Evolutionary conservation across 2,113 vertebrate genomes (phyloP), one percentile per base, ranked within the genome.

Genomic region (Paratilapia polleni): DNA sequence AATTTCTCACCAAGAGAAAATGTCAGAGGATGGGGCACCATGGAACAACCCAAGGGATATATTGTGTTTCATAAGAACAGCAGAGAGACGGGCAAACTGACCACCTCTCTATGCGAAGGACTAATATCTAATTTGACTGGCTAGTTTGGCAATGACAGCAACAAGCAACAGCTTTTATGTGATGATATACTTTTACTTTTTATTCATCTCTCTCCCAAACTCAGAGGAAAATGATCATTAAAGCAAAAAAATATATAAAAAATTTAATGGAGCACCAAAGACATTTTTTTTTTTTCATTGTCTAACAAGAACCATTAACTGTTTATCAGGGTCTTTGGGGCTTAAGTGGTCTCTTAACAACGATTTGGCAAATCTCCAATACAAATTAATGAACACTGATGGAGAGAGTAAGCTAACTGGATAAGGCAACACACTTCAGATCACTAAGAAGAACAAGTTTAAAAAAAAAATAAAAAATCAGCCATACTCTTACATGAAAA

Each of bases 1-100:
- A 89, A 87, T 91, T 87, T 84, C 56, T 68, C 80, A 43, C 68
- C 9, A 12, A 84, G 87, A 87, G 61, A 87, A 63, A 82, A 61
- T 66, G 83, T 88, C 64, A 78, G 68, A 86, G 11, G 59, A 76
- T 13, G 75, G 31, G 73, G 74, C 13, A 49, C 59, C 64, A n/a
- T 9, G 59, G 61, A 77, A 58, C 38, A 83, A 81, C 43, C 54
- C 36, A 59, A 20, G 41, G 31, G 54, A 63, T 73, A 31, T 17
- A 49, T 14, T 15, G 49, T 19, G 52, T 84, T 90, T 76, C 78
- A 77, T 78, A 54, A 20, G 8, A 68, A 12, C 54, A 63, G 77
- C 68, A 24, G 15, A 64, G 60, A 81, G 57, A 34, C 20, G 1
- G 3, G 31, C 20, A 38, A 38, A 57, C 60, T 74, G 9, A 84